Conservation (phyloP, 2,113 vertebrate genomes). For the Otocyon megalotis region DNA sequence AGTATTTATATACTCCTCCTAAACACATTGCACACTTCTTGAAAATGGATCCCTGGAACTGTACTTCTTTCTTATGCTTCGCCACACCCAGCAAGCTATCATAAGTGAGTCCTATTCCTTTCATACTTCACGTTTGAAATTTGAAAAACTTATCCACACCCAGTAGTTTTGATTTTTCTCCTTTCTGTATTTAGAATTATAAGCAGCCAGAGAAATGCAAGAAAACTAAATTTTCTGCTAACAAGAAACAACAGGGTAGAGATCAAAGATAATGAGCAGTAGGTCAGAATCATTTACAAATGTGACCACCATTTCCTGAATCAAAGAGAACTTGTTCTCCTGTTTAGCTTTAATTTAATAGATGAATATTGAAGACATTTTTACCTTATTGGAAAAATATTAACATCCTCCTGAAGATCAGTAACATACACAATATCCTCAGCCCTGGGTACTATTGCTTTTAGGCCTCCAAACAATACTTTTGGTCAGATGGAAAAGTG, state of each 20-base stretch:
- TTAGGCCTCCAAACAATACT: background rate
- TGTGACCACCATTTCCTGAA: background rate
- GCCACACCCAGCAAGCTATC: background rate
- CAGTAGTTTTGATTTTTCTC: background rate
- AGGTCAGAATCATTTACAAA: background rate
- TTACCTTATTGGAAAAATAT: background rate
- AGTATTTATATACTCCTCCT: background rate
- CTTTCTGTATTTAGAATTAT: background rate
- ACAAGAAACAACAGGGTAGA: background rate
- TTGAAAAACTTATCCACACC: background rate
- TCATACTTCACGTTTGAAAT: background rate
- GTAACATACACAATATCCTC: background rate
- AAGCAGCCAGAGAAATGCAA: background rate
- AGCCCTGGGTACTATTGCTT: background rate
- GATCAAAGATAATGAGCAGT: background rate
- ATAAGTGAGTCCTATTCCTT: background rate
- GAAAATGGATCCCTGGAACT: background rate
- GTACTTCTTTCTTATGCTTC: background rate
- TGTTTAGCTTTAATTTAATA: background rate
- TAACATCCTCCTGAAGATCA: background rate
- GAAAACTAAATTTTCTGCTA: background rate
- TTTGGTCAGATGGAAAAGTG: background rate
- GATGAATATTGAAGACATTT: background rate
- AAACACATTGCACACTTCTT: background rate
- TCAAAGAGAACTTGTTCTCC: background rate